Evolutionary conservation across 2,797 vertebrate species (phyloP).

Genomic region (Cyprinodon diabolis): DNA sequence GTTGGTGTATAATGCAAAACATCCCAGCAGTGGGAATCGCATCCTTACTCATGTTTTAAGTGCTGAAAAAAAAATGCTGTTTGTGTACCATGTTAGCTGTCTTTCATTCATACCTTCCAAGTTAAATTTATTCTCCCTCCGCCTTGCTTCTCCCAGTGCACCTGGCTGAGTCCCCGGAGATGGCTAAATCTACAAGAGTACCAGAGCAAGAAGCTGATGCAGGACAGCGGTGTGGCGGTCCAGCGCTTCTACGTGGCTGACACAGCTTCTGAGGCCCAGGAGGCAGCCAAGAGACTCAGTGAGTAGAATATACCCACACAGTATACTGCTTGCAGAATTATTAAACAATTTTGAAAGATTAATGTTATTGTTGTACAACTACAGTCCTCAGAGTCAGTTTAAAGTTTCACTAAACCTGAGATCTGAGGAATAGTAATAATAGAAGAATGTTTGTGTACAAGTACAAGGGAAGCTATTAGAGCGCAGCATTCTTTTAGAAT

Average conservation of each 20-base stretch:
- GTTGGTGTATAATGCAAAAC: conserved; percentile 35
- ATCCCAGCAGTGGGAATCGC: conserved; percentile 7
- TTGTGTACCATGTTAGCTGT: conserved; percentile 16
- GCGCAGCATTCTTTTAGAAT: background rate
- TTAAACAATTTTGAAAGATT: background rate
- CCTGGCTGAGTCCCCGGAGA: conserved; percentile 86
- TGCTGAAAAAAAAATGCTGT: conserved; percentile 1
- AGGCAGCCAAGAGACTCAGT: conserved; percentile 95
- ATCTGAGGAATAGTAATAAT: background rate
- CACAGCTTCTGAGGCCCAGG: conserved; percentile 88
- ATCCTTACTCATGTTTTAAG: conserved; percentile 14
- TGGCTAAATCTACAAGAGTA: conserved; percentile 99
- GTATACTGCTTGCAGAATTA: background rate
- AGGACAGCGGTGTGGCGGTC: conserved; percentile 93
- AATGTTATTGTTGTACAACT: background rate
- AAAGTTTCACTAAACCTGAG: background rate
- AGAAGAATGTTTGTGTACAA: background rate
- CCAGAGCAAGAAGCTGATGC: conserved; percentile 99
- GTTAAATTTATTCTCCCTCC: background rate
- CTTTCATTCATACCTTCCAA: conserved; percentile 10
- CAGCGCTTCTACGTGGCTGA: conserved; percentile 95
- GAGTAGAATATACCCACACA: conserved; percentile 69
- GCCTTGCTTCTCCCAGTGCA: conserved; percentile 66
- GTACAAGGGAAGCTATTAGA: background rate
- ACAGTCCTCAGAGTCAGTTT: fast-evolving